Percentiles rank a stretch among this genome's conserved stretches.
Evolutionary conservation across 92 coral and sea anemone species (phyloP).

Genomic region (Hydrozoanthus gracilis): DNA sequence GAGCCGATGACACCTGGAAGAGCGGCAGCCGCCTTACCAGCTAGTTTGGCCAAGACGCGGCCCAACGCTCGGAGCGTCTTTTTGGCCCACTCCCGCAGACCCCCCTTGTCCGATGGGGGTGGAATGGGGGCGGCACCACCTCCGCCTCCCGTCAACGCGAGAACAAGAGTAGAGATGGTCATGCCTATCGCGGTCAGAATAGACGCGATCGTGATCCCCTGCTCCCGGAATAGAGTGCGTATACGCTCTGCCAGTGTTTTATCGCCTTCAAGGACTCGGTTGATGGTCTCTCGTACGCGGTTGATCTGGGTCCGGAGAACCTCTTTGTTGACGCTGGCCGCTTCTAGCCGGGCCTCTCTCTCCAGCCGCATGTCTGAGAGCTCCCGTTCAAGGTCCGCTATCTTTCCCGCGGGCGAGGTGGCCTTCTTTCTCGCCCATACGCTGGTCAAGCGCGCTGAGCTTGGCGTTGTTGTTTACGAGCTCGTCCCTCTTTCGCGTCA

Average conservation of each 20-base stretch:
- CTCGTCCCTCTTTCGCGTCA: background rate
- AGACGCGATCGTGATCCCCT: too few species aligned
- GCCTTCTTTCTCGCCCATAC: background rate
- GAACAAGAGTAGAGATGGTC: background rate
- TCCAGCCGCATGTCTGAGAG: conserved; percentile 23
- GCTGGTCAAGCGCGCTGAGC: background rate
- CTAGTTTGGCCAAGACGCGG: too few species aligned
- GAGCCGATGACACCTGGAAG: background rate
- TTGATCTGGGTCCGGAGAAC: background rate
- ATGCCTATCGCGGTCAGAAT: background rate
- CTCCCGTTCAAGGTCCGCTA: background rate
- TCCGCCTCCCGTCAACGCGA: background rate
- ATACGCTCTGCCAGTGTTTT: too few species aligned
- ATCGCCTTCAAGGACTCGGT: background rate
- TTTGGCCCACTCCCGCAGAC: conserved; percentile 24
- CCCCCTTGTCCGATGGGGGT: conserved; percentile 14
- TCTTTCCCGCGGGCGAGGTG: conserved; percentile 5
- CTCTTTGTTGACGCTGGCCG: background rate
- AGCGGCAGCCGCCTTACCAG: too few species aligned
- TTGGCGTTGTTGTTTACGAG: background rate
- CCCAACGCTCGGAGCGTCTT: background rate
- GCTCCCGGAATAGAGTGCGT: too few species aligned
- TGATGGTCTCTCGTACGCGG: conserved; percentile 13
- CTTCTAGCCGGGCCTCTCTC: conserved; percentile 23
- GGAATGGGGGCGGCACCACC: conserved; percentile 29